A percentile compares a stretch with the other conserved stretches of the same genome.
Conservation (phyloP, 2,113 vertebrate species). For the Siphamia tubifer region DNA sequence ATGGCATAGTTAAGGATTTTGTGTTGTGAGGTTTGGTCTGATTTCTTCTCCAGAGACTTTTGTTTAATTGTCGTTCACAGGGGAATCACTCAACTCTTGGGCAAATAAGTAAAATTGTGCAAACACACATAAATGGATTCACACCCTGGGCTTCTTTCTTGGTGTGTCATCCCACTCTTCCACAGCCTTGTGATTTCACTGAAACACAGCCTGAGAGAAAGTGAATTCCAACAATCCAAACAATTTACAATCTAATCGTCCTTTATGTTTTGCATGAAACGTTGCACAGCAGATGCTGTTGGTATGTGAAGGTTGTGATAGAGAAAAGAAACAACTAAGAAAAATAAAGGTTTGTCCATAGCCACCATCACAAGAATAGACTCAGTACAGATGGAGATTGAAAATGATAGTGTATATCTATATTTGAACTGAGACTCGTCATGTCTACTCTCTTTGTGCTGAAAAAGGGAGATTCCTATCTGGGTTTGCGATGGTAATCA, state of each 20-base stretch:
- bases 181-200: constrained; percentile 17
- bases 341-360: too few relatives aligned
- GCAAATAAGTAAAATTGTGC: constrained; percentile 20
- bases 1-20: constrained; percentile 15
- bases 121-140: constrained; percentile 2
- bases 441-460: not conserved
- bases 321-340: too few relatives aligned
- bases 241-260: constrained; percentile 1
- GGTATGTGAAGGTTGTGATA: too few relatives aligned
- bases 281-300: not conserved
- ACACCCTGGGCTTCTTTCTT: not conserved
- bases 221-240: constrained; percentile 26
- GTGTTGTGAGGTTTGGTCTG: constrained; percentile 33
- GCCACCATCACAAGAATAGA: too few relatives aligned
- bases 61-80: constrained; percentile 65
- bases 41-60: constrained; percentile 52
- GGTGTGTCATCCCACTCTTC: not conserved
- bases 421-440: constrained; percentile 11
- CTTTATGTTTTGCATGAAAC: constrained; percentile 27
- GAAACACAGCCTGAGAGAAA: constrained; percentile 19
- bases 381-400: too few relatives aligned
- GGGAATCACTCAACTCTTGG: constrained; percentile 49
- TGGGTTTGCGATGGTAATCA: constrained; percentile 29
- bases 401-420: too few relatives aligned
- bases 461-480: constrained; percentile 21